A percentile compares a stretch with the other conserved stretches of the same genome.
Conservation (phyloP, 2,797 vertebrate species). For the Craterocephalus amniculus region DNA sequence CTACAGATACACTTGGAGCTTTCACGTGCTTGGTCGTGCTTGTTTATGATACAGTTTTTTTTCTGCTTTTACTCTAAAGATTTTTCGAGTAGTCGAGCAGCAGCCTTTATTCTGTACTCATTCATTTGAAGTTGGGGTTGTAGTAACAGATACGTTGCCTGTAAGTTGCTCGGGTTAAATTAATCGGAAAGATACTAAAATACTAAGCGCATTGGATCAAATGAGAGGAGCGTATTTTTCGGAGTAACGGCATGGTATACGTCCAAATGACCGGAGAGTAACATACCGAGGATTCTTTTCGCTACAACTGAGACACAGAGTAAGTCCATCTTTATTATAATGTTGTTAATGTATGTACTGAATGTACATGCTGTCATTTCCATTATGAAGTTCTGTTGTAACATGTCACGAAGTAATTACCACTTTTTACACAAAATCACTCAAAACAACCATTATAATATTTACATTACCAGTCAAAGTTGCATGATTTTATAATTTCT, state of each 20-base stretch:
- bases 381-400: background rate
- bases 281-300: conserved; percentile 26
- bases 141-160: conserved; percentile 15
- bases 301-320: conserved; percentile 32
- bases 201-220: background rate
- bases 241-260: conserved; percentile 34
- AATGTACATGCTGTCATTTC: background rate
- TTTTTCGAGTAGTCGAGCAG: background rate
- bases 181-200: conserved; percentile 13
- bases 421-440: background rate
- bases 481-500: background rate
- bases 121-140: background rate
- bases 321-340: conserved; percentile 46
- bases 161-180: background rate
- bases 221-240: conserved; percentile 5
- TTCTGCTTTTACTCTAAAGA: background rate
- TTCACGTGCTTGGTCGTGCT: conserved; percentile 62
- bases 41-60: background rate
- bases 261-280: conserved; percentile 19
- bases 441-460: too few relatives aligned
- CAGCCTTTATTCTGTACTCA: background rate
- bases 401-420: background rate
- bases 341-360: background rate
- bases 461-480: too few relatives aligned
- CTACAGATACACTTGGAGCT: conserved; percentile 33